A percentile compares a stretch with the other conserved stretches of the same genome.
These are phyloP conservation scores for Artibeus lituratus DNA, from an alignment of 2,797 vertebrate genomes.

Conservation along the genomic window DNA sequence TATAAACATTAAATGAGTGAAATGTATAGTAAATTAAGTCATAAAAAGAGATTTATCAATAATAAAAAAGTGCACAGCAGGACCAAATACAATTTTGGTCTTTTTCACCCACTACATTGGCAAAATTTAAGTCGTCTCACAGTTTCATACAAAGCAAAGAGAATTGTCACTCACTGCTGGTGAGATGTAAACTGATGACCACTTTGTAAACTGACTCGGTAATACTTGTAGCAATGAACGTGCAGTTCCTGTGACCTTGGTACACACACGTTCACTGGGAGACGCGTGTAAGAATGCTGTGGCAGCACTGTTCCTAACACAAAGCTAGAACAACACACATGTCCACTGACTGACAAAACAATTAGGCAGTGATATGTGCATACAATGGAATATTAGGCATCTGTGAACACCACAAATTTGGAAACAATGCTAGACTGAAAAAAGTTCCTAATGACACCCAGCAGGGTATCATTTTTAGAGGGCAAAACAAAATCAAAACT, in stretches of 20 bases:
- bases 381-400: neutral
- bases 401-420: neutral
- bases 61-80: neutral
- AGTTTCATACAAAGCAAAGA: neutral
- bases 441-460: neutral
- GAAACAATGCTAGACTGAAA: neutral
- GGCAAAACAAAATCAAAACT: neutral
- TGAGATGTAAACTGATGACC: neutral
- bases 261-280: neutral
- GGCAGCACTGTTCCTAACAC: neutral
- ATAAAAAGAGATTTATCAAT: neutral
- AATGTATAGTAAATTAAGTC: neutral
- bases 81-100: neutral
- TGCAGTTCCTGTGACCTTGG: neutral
- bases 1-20: neutral
- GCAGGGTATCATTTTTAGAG: neutral
- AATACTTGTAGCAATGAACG: neutral
- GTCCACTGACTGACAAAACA: neutral
- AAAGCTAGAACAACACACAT: neutral
- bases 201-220: neutral
- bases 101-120: neutral
- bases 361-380: neutral
- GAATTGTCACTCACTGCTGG: neutral
- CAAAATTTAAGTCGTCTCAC: neutral
- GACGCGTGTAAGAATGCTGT: neutral